Conservation (phyloP, 2,797 vertebrate genomes). For the Microchirus variegatus region DNA sequence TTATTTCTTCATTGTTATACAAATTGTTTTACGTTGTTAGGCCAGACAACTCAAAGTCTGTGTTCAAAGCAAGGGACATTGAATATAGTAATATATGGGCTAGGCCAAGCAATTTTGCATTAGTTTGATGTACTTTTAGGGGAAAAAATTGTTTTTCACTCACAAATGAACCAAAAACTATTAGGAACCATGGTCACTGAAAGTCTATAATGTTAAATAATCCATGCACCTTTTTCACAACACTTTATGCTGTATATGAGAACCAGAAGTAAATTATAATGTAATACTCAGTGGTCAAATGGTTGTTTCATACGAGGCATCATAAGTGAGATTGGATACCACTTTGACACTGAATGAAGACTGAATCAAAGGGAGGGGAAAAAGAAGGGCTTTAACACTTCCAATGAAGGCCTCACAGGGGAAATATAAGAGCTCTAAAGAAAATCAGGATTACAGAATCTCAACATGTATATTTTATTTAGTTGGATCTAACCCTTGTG, state of each 20-base stretch:
- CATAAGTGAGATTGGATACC: conserved; percentile 19
- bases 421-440: conserved; percentile 14
- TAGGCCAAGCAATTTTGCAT: neutral
- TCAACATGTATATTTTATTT: conserved; percentile 34
- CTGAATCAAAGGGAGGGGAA: conserved; percentile 7
- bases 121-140: neutral
- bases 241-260: no score
- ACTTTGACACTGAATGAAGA: conserved; percentile 7
- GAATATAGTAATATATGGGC: neutral
- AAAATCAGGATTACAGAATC: conserved; percentile 21
- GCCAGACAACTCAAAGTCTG: conserved; percentile 5
- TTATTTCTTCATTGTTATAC: neutral
- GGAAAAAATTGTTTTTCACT: neutral
- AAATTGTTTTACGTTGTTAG: conserved; percentile 15
- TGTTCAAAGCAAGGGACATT: conserved; percentile 1
- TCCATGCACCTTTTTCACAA: no score
- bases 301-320: neutral
- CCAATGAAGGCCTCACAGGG: conserved; percentile 1
- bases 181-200: neutral
- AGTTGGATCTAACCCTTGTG: conserved; percentile 20
- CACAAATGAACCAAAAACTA: neutral
- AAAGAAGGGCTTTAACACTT: no score
- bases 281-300: no score
- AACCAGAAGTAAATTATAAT: no score
- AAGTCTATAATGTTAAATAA: no score